Conservation (phyloP, 2,888 invertebrate genomes). For the Smittia aterrima region DNA sequence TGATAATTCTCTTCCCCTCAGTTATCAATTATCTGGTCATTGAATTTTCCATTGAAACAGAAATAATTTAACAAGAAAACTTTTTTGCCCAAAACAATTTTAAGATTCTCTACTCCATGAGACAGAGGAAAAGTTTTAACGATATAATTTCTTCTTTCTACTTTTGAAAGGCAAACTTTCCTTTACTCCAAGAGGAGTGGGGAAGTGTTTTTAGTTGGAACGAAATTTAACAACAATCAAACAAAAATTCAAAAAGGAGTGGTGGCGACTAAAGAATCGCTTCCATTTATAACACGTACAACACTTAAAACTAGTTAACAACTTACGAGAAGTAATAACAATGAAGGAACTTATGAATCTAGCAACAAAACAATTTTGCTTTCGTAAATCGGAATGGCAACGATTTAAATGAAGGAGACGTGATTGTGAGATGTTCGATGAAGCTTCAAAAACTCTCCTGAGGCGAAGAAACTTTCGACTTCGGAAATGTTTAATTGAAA, state of each 20-base stretch:
- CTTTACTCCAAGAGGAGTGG: neutral
- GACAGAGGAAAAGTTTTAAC: slow-evolving; percentile 19
- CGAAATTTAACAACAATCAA: neutral
- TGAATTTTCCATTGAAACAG: neutral
- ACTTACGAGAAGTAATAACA: slow-evolving; percentile 12
- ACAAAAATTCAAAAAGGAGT: slow-evolving; percentile 14
- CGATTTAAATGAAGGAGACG: no score
- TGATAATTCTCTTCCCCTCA: neutral
- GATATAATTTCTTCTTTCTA: neutral
- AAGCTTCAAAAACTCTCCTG: neutral
- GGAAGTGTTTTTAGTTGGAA: neutral
- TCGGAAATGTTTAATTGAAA: slow-evolving; percentile 1
- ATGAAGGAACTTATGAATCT: slow-evolving; percentile 20
- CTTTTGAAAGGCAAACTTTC: neutral
- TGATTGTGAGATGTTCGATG: neutral
- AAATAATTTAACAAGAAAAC: slow-evolving; percentile 10
- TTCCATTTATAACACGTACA: slow-evolving; percentile 6
- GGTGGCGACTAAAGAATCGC: slow-evolving; percentile 8
- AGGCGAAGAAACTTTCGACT: neutral
- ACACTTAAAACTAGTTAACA: slow-evolving; percentile 26
- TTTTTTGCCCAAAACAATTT: slow-evolving; percentile 11
- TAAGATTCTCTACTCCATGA: neutral
- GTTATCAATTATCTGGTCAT: slow-evolving; percentile 9
- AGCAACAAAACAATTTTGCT: neutral
- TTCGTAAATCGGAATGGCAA: neutral